Conservation (phyloP, 2,797 vertebrate species). For the Neoniphon sammara region DNA sequence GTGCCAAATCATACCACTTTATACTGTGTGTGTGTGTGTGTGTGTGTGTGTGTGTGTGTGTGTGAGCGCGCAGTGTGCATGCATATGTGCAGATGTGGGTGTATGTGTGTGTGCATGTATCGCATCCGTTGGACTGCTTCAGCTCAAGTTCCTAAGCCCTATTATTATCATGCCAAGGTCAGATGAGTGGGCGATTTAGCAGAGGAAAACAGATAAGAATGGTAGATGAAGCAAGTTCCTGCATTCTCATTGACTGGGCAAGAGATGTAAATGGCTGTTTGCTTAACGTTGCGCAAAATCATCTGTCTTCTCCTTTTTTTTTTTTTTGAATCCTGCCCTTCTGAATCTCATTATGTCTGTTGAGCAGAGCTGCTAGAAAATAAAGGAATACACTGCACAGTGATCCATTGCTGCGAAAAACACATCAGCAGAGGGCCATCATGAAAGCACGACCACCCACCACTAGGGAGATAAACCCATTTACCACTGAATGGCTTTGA, state of each 20-base stretch:
- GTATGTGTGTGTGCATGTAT: slow-evolving; percentile 49
- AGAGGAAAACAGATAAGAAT: slow-evolving; percentile 62
- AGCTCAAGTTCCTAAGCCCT: slow-evolving; percentile 50
- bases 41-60: slow-evolving; percentile 13
- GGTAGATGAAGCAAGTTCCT: slow-evolving; percentile 47
- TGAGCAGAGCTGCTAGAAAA: background rate
- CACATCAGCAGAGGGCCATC: slow-evolving; percentile 32
- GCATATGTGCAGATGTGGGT: slow-evolving; percentile 51
- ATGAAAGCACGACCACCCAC: slow-evolving; percentile 28
- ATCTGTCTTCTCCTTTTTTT: background rate
- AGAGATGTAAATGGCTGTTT: slow-evolving; percentile 33
- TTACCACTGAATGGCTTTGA: slow-evolving; percentile 54
- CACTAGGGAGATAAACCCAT: slow-evolving; percentile 45
- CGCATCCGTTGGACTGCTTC: slow-evolving; percentile 17
- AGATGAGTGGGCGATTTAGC: slow-evolving; percentile 64
- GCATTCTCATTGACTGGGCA: slow-evolving; percentile 52
- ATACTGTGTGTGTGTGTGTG: slow-evolving; percentile 2
- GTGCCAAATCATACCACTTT: slow-evolving; percentile 24
- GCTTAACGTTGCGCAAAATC: background rate
- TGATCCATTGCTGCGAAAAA: slow-evolving; percentile 22
- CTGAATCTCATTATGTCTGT: slow-evolving; percentile 3
- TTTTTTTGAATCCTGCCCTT: slow-evolving; percentile 4
- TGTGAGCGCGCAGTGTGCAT: slow-evolving; percentile 24
- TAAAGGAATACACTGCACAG: slow-evolving; percentile 7
- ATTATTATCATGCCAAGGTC: slow-evolving; percentile 69